Evolutionary conservation across 2,888 invertebrate species (phyloP).

Genomic region (Thalpophila matura): DNA sequence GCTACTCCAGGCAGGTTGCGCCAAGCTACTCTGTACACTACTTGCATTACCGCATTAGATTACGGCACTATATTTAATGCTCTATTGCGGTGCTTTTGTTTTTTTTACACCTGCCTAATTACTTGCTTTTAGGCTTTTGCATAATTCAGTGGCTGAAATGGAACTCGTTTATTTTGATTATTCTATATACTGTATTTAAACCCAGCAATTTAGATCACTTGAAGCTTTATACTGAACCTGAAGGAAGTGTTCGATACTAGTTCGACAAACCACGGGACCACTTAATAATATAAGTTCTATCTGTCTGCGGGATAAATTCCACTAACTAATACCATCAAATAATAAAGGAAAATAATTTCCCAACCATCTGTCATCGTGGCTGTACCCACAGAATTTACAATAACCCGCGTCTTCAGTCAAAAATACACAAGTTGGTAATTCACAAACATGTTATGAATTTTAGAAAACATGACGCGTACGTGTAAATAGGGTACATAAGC

Average conservation of each 20-base stretch:
- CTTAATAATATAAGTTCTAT: background rate
- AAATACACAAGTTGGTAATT: constrained; percentile 15
- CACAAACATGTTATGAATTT: constrained; percentile 37
- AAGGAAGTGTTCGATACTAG: background rate
- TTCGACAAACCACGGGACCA: too few species aligned
- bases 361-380: constrained; percentile 19
- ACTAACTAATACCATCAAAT: constrained; percentile 1
- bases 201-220: background rate
- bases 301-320: too few species aligned
- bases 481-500: constrained; percentile 39
- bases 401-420: constrained; percentile 17
- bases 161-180: constrained; percentile 20
- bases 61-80: constrained; percentile 77
- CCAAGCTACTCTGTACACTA: constrained; percentile 60
- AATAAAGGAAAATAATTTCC: constrained; percentile 20
- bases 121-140: constrained; percentile 35
- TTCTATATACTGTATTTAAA: background rate
- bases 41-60: constrained; percentile 78
- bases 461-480: constrained; percentile 33
- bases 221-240: background rate
- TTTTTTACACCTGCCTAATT: constrained; percentile 48
- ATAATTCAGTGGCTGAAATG: constrained; percentile 21
- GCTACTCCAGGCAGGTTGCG: constrained; percentile 69
- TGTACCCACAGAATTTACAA: constrained; percentile 17
- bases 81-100: constrained; percentile 62